These are phyloP conservation scores for Drosophila kepulauana DNA, from an alignment of 1,140 invertebrate species.

Conservation along the genomic window DNA sequence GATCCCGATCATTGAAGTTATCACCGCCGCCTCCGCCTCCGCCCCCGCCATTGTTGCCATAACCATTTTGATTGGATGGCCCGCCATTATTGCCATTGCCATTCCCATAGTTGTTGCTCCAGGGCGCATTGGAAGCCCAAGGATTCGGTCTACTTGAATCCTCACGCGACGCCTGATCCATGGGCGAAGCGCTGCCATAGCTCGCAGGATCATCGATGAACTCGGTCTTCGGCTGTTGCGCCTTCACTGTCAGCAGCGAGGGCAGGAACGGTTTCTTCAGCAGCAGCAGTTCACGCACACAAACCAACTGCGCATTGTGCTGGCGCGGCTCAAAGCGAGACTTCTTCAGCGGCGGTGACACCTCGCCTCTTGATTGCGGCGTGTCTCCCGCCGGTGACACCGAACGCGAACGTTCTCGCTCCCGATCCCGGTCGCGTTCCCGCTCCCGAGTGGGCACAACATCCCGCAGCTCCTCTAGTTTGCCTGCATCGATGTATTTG, in stretches of 20 bases:
- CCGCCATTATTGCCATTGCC: constrained; percentile 42
- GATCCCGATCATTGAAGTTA: constrained; percentile 59
- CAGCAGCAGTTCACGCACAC: constrained; percentile 69
- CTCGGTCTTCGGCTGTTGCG: constrained; percentile 69
- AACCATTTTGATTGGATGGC: constrained; percentile 63
- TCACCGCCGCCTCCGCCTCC: constrained; percentile 34
- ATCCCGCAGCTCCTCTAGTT: constrained; percentile 91
- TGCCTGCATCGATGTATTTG: constrained; percentile 91
- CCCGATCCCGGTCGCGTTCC: constrained; percentile 85
- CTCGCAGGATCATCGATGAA: constrained; percentile 58
- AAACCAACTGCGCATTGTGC: constrained; percentile 80
- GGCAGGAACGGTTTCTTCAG: constrained; percentile 78
- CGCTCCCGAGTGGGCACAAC: constrained; percentile 89
- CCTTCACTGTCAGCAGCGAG: constrained; percentile 66
- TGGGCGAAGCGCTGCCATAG: constrained; percentile 43
- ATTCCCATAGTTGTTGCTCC: constrained; percentile 68
- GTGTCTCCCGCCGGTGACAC: constrained; percentile 81
- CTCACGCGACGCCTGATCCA: constrained; percentile 52
- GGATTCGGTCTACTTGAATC: constrained; percentile 65
- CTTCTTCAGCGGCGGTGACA: constrained; percentile 72
- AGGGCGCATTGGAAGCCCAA: constrained; percentile 69
- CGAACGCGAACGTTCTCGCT: constrained; percentile 82
- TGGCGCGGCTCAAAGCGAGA: constrained; percentile 73
- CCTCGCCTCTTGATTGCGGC: constrained; percentile 46
- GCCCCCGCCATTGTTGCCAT: constrained; percentile 57